Conservation (phyloP, 1,140 invertebrate genomes). For the Diabrotica undecimpunctata region DNA sequence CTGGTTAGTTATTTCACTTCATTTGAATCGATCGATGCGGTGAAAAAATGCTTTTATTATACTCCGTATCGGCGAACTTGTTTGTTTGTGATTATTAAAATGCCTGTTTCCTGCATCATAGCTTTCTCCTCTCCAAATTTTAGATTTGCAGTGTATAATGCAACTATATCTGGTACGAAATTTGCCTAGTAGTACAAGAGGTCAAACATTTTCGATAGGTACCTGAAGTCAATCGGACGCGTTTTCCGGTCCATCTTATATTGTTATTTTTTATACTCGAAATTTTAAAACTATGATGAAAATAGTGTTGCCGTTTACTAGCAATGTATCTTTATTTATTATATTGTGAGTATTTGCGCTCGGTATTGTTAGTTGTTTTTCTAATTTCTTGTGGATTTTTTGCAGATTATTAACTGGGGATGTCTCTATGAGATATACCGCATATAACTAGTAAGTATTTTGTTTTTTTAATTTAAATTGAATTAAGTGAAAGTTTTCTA, state of each 20-base stretch:
- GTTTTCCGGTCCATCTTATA: neutral
- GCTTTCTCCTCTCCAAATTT: constrained; percentile 1
- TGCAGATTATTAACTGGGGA: neutral
- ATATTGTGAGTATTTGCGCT: neutral
- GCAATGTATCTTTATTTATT: neutral
- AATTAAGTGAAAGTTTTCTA: neutral
- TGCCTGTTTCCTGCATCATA: neutral
- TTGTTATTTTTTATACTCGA: neutral
- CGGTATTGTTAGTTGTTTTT: neutral
- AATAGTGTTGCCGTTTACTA: neutral
- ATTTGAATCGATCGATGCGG: neutral
- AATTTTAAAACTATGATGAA: neutral
- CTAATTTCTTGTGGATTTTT: neutral
- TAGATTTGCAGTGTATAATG: neutral
- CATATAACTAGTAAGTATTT: neutral
- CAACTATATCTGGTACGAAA: neutral
- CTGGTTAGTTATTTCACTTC: neutral
- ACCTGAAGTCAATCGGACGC: neutral
- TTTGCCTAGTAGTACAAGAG: neutral
- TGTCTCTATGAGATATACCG: neutral
- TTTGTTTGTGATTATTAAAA: neutral
- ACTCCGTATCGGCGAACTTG: neutral
- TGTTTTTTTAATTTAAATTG: neutral
- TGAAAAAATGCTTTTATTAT: neutral
- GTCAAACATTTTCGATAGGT: neutral